A percentile compares a stretch with the other conserved stretches of the same genome.
These are phyloP conservation scores for Sepiola atlantica DNA, from an alignment of 2,888 invertebrate species.

Conservation along the genomic window DNA sequence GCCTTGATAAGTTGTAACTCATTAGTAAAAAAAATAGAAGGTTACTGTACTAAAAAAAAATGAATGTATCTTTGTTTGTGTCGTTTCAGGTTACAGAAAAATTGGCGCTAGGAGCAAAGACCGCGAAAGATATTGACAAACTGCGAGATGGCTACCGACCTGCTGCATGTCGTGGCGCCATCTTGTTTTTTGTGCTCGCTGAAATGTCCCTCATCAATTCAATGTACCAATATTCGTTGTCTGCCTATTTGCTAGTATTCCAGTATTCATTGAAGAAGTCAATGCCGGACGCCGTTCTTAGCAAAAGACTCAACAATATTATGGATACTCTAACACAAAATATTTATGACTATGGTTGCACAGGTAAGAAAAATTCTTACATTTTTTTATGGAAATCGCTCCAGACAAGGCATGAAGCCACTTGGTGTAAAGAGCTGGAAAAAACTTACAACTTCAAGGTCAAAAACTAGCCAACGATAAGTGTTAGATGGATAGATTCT, in stretches of 20 bases:
- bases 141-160: conserved; percentile 89
- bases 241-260: conserved; percentile 89
- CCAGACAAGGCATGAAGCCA: no score
- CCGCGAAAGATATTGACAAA: conserved; percentile 87
- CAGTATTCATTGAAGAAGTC: conserved; percentile 86
- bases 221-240: conserved; percentile 94
- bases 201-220: conserved; percentile 91
- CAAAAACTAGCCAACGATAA: no score
- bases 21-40: no score
- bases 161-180: conserved; percentile 89
- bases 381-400: no score
- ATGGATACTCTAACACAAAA: conserved; percentile 89
- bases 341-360: conserved; percentile 93
- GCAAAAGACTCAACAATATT: conserved; percentile 85
- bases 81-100: conserved; percentile 81
- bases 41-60: neutral
- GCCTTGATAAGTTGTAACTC: no score
- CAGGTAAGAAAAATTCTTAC: conserved; percentile 77
- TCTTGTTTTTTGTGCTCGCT: conserved; percentile 90
- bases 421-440: no score
- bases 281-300: conserved; percentile 85
- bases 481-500: no score
- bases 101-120: conserved; percentile 84
- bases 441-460: no score
- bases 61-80: neutral